Base-by-base conservation (phyloP, 2,113 vertebrate genomes). In the Empidonax traillii region DNA sequence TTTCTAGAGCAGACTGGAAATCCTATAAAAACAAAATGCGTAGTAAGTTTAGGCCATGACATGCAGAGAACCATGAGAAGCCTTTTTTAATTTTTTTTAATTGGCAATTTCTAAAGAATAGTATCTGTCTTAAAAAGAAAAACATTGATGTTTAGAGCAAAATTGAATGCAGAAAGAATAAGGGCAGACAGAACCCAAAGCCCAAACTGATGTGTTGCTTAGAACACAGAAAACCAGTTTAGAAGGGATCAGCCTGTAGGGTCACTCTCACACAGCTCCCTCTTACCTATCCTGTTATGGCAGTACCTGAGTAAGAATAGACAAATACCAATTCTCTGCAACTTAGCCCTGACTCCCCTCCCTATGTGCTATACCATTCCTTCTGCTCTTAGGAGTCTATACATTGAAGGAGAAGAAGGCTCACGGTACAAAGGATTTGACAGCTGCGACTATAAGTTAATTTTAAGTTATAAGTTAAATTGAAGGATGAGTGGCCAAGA, bases 201-300 rank as follows among this genome's bases (percentile, higher is more conserved):
- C 3, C 22, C 19, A 49, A 27, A 80, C 5, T 33, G 8, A 88
- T 20, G 14, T 8, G 39, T 37, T 0, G 0, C 35, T 69, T 52
- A 33, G 39, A 92, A 37, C 10, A 31, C 14, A 6, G 8, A 88
- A 71, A 85, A 61, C 1, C 7, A 19, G 8, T 41, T 76, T 30
- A 14, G 1, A 17, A 31, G 19, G 13, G 4, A 52, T 61, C 16
- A 61, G 1, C 53, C 41, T 41, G 11, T 27, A 52, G 23, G 12
- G 6, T 53, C 23, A 22, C 69, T 73, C 49, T 53, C 30, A 46
- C 28, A 47, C 12, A 59, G 10, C 4, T 84, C 12, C 24, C 12
- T 61, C 28, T 84, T 37, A 44, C 5, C 12, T 52, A 15, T 68
- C n/a, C 30, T 47, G 1, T 23, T 71, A 47, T 4, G 33, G 46